phyloP scores from a whole-genome alignment of 2,113 vertebrate genomes.

The Ochotona curzoniae region DNA sequence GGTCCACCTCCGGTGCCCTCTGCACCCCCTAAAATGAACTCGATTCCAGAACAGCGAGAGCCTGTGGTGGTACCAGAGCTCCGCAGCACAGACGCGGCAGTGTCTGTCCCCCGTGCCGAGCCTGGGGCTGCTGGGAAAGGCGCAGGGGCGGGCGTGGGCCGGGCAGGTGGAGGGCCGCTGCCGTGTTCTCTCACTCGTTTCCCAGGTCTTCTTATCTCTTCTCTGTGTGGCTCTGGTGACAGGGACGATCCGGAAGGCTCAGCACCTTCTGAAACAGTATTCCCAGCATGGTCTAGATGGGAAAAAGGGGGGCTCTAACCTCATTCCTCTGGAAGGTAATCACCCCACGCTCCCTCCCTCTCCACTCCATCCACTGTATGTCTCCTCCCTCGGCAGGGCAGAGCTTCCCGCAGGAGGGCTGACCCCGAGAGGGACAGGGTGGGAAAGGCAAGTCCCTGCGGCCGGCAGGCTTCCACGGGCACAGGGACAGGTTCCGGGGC shows the following conservation, averaged over 20 bases:
- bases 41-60: background rate
- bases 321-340: conserved; percentile 99
- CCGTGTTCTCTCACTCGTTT: conserved; percentile 90
- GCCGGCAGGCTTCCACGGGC: background rate
- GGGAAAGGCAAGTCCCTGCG: conserved; percentile 20
- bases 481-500: background rate
- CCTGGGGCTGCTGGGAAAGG: too few species aligned
- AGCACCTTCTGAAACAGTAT: conserved; percentile 99
- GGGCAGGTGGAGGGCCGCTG: conserved; percentile 89
- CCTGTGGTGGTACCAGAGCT: background rate
- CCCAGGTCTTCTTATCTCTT: conserved; percentile 91
- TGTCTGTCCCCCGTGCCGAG: too few species aligned
- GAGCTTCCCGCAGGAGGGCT: conserved; percentile 78
- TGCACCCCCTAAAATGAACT: background rate
- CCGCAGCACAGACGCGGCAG: too few species aligned
- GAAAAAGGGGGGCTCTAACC: conserved; percentile 99
- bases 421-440: conserved; percentile 38
- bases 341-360: conserved; percentile 78
- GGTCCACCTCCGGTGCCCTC: background rate
- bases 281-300: conserved; percentile 99
- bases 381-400: conserved; percentile 75
- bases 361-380: conserved; percentile 79
- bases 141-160: conserved; percentile 60
- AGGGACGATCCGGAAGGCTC: conserved; percentile 99
- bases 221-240: conserved; percentile 92